A percentile compares a stretch with the other conserved stretches of the same genome.
Conservation (phyloP, 2,888 invertebrate species). For the Drosophila macrospina region DNA sequence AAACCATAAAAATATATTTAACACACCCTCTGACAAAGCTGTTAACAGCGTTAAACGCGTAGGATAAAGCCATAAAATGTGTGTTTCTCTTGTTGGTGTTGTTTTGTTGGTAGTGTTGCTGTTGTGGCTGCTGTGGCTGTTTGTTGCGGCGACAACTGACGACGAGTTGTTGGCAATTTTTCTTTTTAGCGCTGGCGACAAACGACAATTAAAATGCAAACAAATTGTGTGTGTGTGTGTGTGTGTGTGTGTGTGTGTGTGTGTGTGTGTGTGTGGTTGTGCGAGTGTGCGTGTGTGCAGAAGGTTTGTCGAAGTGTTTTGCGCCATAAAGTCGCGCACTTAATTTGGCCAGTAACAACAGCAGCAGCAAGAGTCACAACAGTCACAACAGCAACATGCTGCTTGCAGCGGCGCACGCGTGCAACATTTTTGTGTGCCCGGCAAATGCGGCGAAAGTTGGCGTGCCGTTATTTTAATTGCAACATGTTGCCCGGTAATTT, state of each 20-base stretch:
- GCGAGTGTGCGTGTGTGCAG: constrained; percentile 45
- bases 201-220: constrained; percentile 78
- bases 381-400: constrained; percentile 38
- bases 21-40: constrained; percentile 79
- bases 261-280: constrained; percentile 23
- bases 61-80: constrained; percentile 70
- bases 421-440: constrained; percentile 66
- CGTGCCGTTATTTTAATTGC: constrained; percentile 79
- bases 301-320: constrained; percentile 77
- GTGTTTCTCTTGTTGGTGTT: constrained; percentile 32
- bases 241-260: constrained; percentile 23
- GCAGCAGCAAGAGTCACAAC: constrained; percentile 37
- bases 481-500: constrained; percentile 78
- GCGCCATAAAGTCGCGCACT: constrained; percentile 70
- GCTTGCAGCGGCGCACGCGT: constrained; percentile 70
- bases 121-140: constrained; percentile 32
- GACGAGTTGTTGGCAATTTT: constrained; percentile 75
- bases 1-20: constrained; percentile 76
- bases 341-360: constrained; percentile 62
- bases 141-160: constrained; percentile 53
- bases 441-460: constrained; percentile 73
- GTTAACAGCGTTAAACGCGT: constrained; percentile 77
- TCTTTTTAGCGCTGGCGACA: constrained; percentile 71
- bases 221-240: constrained; percentile 63
- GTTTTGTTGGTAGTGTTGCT: constrained; percentile 29